Conservation (phyloP, 1,140 invertebrate genomes). For the Bombus pascuorum region DNA sequence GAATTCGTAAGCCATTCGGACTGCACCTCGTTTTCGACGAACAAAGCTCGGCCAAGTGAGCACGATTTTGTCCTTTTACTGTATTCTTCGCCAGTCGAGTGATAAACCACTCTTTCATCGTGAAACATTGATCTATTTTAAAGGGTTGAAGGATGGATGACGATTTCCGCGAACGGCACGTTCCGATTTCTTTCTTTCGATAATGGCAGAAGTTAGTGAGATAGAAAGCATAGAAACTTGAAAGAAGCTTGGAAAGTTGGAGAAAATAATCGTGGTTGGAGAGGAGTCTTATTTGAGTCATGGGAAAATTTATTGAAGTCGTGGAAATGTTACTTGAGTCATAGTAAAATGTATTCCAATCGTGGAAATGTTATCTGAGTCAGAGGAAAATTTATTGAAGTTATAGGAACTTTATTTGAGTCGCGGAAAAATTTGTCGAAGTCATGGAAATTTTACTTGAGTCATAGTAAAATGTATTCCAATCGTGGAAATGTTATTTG, state of each 20-base stretch:
- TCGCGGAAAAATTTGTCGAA: no score
- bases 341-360: neutral
- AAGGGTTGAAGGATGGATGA: no score
- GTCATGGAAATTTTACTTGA: neutral
- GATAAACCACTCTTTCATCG: neutral
- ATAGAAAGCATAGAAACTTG: neutral
- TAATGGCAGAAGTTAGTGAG: neutral
- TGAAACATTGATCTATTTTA: neutral
- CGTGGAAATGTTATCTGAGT: neutral
- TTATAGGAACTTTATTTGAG: neutral
- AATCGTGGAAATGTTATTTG: neutral
- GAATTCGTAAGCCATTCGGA: conserved; percentile 16
- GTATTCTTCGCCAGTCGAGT: neutral
- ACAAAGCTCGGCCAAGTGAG: conserved; percentile 9
- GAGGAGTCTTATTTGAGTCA: no score
- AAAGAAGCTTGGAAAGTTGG: neutral
- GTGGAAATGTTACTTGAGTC: neutral
- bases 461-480: neutral
- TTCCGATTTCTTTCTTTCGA: neutral
- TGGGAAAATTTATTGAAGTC: no score
- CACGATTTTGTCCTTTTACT: neutral
- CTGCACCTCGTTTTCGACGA: neutral
- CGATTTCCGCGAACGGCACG: neutral
- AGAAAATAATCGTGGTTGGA: no score
- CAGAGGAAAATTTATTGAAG: neutral